phyloP scores from a whole-genome alignment of 2,888 invertebrate genomes.

The Acronicta aceris region DNA sequence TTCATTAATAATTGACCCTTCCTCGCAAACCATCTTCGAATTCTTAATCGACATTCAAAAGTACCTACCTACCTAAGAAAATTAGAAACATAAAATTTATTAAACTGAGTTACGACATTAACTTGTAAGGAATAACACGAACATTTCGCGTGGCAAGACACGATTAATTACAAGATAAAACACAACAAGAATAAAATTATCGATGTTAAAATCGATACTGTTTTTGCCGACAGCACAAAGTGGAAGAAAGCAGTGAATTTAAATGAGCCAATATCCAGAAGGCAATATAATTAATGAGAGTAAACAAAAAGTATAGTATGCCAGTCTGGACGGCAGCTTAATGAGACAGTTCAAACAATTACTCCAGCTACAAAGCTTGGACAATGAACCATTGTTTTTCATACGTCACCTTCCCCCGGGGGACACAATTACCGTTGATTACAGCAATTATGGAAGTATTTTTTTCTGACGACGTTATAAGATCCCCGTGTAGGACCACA shows the following conservation, averaged over 20 bases:
- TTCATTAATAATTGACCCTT: background rate
- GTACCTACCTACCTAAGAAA: no score
- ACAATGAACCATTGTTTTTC: conserved; percentile 74
- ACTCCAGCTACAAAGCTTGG: conserved; percentile 68
- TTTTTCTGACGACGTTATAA: conserved; percentile 51
- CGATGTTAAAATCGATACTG: conserved; percentile 46
- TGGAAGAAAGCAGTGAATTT: conserved; percentile 49
- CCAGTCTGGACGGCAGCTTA: conserved; percentile 58
- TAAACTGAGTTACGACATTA: conserved; percentile 21
- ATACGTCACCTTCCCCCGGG: conserved; percentile 72
- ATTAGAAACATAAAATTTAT: conserved; percentile 31
- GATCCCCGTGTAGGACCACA: conserved; percentile 48
- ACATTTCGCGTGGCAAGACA: conserved; percentile 50
- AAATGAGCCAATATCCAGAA: conserved; percentile 42
- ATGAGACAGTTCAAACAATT: conserved; percentile 77
- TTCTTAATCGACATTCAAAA: conserved; percentile 8
- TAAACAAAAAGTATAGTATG: conserved; percentile 57
- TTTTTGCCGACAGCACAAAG: conserved; percentile 31
- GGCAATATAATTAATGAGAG: conserved; percentile 56
- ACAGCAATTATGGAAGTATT: conserved; percentile 71
- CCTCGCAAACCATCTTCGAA: background rate
- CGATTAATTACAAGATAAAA: conserved; percentile 51
- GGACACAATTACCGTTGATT: conserved; percentile 75
- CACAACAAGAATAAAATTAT: conserved; percentile 39
- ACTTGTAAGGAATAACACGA: conserved; percentile 47